phyloP scores from a whole-genome alignment of 2,113 vertebrate genomes.

The Ciconia boyciana region DNA sequence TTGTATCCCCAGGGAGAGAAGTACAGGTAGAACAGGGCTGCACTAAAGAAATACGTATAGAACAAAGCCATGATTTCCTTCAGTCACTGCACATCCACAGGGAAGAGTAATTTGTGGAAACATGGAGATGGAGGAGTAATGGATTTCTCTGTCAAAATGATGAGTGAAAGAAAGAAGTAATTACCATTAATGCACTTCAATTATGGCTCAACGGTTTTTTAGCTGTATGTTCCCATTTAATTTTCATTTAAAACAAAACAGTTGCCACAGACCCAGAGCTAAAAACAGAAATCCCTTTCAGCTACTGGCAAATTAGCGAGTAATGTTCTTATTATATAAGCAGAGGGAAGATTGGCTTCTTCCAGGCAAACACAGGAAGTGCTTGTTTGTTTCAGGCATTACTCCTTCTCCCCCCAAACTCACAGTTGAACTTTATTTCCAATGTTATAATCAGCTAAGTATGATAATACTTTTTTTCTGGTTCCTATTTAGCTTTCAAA shows the following conservation, averaged over 20 bases:
- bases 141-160: conserved; percentile 91
- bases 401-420: conserved; percentile 66
- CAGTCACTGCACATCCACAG: conserved; percentile 56
- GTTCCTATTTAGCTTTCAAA: conserved; percentile 76
- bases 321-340: conserved; percentile 80
- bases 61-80: conserved; percentile 64
- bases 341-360: conserved; percentile 74
- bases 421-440: conserved; percentile 72
- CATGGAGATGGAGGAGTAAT: conserved; percentile 82
- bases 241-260: conserved; percentile 81
- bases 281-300: conserved; percentile 84
- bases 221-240: conserved; percentile 66
- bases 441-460: conserved; percentile 75
- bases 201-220: conserved; percentile 74
- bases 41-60: not conserved
- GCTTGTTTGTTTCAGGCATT: conserved; percentile 78
- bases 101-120: conserved; percentile 77
- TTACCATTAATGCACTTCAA: conserved; percentile 90
- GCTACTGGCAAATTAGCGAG: conserved; percentile 81
- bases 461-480: conserved; percentile 70
- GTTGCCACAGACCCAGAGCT: conserved; percentile 70
- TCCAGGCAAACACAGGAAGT: conserved; percentile 81
- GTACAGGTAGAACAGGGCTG: not conserved
- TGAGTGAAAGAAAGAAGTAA: conserved; percentile 88
- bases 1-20: not conserved